A percentile compares a stretch with the other conserved stretches of the same genome.
Conservation (phyloP, 2,888 invertebrate species). For the Crossocerus cetratus region DNA sequence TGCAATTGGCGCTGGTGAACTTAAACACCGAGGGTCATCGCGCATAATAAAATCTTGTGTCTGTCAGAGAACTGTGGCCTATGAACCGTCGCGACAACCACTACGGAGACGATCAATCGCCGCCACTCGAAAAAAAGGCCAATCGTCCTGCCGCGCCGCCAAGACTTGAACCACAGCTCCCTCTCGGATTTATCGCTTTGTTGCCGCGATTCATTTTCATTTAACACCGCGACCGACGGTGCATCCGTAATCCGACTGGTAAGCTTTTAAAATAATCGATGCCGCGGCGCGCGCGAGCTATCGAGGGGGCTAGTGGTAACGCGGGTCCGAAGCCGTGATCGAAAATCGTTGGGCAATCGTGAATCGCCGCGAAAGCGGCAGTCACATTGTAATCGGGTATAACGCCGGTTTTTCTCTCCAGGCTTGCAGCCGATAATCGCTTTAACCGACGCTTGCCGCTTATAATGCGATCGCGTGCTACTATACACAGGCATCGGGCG, state of each 20-base stretch:
- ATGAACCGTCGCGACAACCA: no score
- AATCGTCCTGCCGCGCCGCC: constrained; percentile 4
- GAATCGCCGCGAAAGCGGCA: constrained; percentile 71
- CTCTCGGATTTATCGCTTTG: constrained; percentile 50
- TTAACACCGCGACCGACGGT: constrained; percentile 62
- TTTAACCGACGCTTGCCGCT: constrained; percentile 73
- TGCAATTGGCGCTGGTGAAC: no score
- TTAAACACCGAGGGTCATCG: no score
- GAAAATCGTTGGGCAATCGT: constrained; percentile 63
- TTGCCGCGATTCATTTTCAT: constrained; percentile 59
- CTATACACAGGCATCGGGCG: constrained; percentile 70
- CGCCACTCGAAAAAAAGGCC: not conserved
- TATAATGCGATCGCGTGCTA: constrained; percentile 75
- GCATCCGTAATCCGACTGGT: constrained; percentile 69
- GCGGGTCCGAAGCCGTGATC: constrained; percentile 31
- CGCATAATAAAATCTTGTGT: no score
- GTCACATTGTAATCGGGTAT: constrained; percentile 74
- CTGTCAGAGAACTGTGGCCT: no score
- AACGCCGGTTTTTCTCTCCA: constrained; percentile 69
- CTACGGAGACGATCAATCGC: no score
- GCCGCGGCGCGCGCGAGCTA: constrained; percentile 44
- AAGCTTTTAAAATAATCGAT: constrained; percentile 75
- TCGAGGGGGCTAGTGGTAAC: constrained; percentile 53
- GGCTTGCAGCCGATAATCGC: constrained; percentile 72
- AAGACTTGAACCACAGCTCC: constrained; percentile 9